A percentile compares a stretch with the other conserved stretches of the same genome.
phyloP scores from a whole-genome alignment of 2,113 vertebrate genomes.

The Cyprinodon variegatus region DNA sequence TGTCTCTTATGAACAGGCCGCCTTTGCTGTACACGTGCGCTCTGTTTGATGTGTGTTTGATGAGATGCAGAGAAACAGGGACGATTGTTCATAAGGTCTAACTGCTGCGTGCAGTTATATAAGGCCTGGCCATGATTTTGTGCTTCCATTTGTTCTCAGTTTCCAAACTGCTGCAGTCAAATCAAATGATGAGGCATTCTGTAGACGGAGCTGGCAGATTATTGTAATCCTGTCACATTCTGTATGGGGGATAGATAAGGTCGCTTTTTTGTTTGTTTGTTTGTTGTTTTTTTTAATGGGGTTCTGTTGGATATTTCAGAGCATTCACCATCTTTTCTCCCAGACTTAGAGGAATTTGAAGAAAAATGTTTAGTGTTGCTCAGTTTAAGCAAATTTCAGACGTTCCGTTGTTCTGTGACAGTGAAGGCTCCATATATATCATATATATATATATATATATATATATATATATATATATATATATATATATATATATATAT shows the following conservation, averaged over 20 bases:
- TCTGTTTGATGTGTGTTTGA: conserved; percentile 25
- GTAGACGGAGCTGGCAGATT: not conserved
- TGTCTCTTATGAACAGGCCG: conserved; percentile 14
- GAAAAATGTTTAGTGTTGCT: no score
- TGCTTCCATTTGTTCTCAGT: not conserved
- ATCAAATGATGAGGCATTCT: not conserved
- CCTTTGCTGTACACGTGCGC: not conserved
- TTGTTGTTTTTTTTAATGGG: not conserved
- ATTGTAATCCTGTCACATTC: not conserved
- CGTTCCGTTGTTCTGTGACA: no score
- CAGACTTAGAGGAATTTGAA: not conserved
- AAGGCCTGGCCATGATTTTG: conserved; percentile 23
- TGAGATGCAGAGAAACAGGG: conserved; percentile 37
- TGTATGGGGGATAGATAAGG: not conserved
- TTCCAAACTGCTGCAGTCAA: not conserved
- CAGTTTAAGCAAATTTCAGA: no score
- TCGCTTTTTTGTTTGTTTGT: not conserved
- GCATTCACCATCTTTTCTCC: not conserved
- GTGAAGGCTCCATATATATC: no score
- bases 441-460: no score
- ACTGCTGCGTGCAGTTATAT: conserved; percentile 43
- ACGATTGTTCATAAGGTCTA: conserved; percentile 21
- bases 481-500: no score
- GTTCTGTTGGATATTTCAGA: not conserved
- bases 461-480: no score